Evolutionary conservation across 2,113 vertebrate species (phyloP).

Genomic region (Microcebus griseorufus): DNA sequence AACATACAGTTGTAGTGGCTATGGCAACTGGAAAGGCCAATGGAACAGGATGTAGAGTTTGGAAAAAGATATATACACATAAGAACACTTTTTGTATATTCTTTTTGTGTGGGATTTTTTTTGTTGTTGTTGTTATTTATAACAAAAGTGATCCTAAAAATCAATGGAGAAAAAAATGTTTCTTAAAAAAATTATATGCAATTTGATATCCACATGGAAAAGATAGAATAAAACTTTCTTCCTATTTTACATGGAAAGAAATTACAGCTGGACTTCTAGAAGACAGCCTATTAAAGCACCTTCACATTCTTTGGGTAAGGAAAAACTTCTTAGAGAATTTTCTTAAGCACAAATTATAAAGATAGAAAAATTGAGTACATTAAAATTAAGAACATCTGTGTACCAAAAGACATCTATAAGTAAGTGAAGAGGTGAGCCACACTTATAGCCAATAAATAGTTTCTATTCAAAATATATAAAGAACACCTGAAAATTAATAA

Average conservation of each 20-base stretch:
- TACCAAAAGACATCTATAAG: background rate
- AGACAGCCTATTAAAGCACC: background rate
- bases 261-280: background rate
- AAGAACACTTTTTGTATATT: background rate
- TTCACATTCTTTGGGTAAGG: background rate
- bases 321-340: background rate
- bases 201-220: background rate
- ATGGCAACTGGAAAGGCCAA: background rate
- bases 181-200: background rate
- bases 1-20: background rate
- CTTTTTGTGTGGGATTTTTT: too few relatives aligned
- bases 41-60: too few relatives aligned
- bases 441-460: background rate
- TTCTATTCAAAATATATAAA: background rate
- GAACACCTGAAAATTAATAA: background rate
- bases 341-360: background rate
- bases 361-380: background rate
- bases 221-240: background rate
- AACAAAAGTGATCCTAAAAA: background rate
- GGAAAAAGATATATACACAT: background rate
- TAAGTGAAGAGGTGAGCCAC: background rate
- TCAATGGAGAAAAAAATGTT: background rate
- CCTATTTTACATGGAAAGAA: background rate
- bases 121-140: background rate
- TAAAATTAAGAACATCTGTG: background rate